Percentiles rank a stretch among this genome's conserved stretches.
These are phyloP conservation scores for Hylyphantes graminicola DNA, from an alignment of 1,140 invertebrate genomes.

Conservation along the genomic window DNA sequence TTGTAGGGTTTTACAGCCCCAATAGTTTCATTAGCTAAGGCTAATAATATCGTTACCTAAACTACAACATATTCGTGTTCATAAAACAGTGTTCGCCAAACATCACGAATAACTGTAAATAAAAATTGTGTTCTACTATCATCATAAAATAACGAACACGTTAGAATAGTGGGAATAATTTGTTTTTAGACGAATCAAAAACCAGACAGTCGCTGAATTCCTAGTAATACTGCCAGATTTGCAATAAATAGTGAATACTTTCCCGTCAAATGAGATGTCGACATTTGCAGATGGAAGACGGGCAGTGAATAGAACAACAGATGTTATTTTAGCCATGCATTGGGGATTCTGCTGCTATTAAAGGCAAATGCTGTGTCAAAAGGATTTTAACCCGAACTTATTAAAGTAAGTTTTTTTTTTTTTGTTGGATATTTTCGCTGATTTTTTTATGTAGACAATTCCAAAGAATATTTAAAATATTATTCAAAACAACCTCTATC, in stretches of 20 bases:
- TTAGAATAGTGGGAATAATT: background rate
- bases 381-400: background rate
- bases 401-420: background rate
- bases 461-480: too few species aligned
- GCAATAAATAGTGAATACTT: slow-evolving; percentile 17
- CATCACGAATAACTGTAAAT: background rate
- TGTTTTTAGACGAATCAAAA: background rate
- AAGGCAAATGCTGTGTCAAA: background rate
- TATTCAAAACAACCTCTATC: too few species aligned
- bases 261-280: background rate
- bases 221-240: slow-evolving; percentile 13
- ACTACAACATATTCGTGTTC: background rate
- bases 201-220: slow-evolving; percentile 28
- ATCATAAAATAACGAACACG: background rate
- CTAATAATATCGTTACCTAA: background rate
- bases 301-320: background rate
- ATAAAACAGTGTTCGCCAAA: background rate
- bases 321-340: background rate
- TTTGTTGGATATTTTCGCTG: background rate
- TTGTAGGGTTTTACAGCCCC: too few species aligned
- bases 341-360: background rate
- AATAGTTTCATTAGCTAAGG: background rate
- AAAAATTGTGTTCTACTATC: background rate
- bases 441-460: background rate
- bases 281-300: slow-evolving; percentile 4